A percentile compares a stretch with the other conserved stretches of the same genome.
phyloP scores from a whole-genome alignment of 2,113 vertebrate species.

The Melierax canorus region DNA sequence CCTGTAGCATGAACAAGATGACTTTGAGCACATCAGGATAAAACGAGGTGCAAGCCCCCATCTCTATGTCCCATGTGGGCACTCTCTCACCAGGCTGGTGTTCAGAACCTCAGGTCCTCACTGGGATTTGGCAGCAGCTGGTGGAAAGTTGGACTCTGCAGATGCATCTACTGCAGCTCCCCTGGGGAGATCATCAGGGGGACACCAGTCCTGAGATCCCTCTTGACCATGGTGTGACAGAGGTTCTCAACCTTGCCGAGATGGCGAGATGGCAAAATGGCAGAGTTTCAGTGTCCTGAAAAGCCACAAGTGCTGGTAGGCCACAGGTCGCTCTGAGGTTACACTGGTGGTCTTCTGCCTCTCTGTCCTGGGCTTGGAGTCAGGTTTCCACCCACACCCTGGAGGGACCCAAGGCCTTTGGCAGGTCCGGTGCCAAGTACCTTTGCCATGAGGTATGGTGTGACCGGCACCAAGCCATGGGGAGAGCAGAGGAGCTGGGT shows the following conservation, averaged over 20 bases:
- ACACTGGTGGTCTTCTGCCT: not conserved
- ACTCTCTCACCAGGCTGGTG: not conserved
- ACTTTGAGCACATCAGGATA: not conserved
- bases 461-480: no score
- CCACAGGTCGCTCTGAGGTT: not conserved
- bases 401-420: not conserved
- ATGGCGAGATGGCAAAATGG: not conserved
- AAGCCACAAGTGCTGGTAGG: not conserved
- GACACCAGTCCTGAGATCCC: not conserved
- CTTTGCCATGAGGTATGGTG: conserved; percentile 33
- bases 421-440: conserved; percentile 26
- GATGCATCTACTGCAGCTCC: not conserved
- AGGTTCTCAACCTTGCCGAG: not conserved
- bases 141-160: not conserved
- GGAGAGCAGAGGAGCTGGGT: no score
- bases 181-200: accelerated
- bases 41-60: not conserved
- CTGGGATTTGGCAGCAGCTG: not conserved
- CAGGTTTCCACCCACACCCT: conserved; percentile 44
- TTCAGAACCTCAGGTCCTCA: not conserved
- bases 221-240: not conserved
- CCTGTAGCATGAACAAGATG: not conserved
- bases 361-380: not conserved
- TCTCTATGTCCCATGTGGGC: not conserved
- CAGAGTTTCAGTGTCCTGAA: not conserved